These are phyloP conservation scores for Chiloscyllium punctatum DNA, from an alignment of 2,797 vertebrate species.

Conservation along the genomic window DNA sequence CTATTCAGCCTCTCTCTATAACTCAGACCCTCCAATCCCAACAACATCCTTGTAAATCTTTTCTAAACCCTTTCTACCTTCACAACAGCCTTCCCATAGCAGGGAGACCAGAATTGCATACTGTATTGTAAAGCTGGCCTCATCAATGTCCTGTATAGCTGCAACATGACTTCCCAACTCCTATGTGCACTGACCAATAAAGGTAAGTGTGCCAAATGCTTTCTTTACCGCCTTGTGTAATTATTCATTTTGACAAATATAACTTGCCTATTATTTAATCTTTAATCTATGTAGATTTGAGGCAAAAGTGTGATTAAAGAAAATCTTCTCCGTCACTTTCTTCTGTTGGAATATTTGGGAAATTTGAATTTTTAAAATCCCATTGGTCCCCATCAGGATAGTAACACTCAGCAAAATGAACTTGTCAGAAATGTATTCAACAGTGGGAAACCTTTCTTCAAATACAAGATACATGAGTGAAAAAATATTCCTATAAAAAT, in stretches of 20 bases:
- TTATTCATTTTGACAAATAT: background rate
- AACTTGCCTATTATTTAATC: background rate
- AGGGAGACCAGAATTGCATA: no score
- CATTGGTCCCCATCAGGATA: background rate
- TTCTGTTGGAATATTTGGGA: background rate
- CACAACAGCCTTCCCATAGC: no score
- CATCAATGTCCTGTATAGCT: no score
- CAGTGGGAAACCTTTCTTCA: background rate
- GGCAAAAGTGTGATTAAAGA: background rate
- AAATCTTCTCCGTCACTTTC: background rate
- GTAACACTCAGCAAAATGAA: background rate
- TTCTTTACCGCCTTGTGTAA: background rate
- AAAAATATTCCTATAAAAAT: background rate
- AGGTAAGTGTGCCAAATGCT: no score
- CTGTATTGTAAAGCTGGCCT: no score
- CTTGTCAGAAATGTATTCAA: background rate
- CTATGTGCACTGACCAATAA: no score
- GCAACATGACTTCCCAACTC: no score
- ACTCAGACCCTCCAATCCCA: no score
- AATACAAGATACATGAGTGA: background rate
- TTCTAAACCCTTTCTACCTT: no score
- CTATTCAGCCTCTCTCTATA: no score
- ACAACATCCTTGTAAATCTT: no score
- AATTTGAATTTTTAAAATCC: background rate
- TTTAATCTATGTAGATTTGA: background rate